These are phyloP conservation scores for Xiphorhynchus elegans DNA, from an alignment of 2,113 vertebrate genomes.

Conservation along the genomic window DNA sequence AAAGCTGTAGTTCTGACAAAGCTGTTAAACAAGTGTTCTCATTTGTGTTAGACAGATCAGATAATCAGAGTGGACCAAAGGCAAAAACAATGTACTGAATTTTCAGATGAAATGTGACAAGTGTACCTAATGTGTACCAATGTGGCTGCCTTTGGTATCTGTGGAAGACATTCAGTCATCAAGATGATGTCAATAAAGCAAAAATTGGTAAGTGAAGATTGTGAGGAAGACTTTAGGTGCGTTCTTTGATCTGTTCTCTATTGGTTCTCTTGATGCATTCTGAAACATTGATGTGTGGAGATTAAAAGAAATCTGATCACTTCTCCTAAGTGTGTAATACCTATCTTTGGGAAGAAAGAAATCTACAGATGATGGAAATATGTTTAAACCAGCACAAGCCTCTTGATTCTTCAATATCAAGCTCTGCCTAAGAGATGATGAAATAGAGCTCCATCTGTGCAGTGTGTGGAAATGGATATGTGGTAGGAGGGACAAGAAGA, in stretches of 20 bases:
- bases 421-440: not conserved
- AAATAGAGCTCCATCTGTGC: not conserved
- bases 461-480: not conserved
- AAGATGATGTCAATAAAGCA: not conserved
- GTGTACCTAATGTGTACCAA: not conserved
- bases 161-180: not conserved
- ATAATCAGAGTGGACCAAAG: not conserved
- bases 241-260: not conserved
- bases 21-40: not conserved
- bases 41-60: not conserved
- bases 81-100: accelerated
- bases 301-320: not conserved
- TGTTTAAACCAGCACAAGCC: not conserved
- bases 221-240: not conserved
- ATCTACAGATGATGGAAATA: not conserved
- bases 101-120: not conserved
- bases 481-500: not conserved
- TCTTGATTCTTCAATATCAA: not conserved
- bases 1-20: not conserved
- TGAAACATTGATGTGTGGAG: not conserved
- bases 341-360: not conserved
- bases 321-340: not conserved
- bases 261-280: not conserved
- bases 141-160: not conserved
- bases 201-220: not conserved